Evolutionary conservation across 2,888 invertebrate species (phyloP).

Genomic region (Girardia tigrina): DNA sequence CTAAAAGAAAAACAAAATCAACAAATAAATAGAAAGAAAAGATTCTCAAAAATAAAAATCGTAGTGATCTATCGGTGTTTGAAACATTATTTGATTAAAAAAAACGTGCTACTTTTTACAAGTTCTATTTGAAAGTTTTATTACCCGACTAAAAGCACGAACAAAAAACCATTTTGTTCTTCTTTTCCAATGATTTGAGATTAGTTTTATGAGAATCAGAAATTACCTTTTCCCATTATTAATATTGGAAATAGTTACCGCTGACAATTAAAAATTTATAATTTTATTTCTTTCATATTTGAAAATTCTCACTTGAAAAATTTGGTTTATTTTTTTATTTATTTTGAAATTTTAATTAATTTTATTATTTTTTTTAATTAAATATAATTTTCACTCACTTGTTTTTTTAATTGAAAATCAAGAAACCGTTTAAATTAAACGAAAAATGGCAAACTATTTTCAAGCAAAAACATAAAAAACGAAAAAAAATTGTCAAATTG

Average conservation of each 20-base stretch:
- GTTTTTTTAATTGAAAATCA: not conserved
- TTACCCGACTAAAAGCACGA: not conserved
- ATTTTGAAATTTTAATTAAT: not conserved
- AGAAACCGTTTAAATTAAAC: not conserved
- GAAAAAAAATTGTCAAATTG: slow-evolving; percentile 5
- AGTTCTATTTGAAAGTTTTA: not conserved
- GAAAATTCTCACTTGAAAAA: no score
- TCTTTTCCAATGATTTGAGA: no score
- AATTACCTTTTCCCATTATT: no score
- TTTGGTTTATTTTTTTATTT: not conserved
- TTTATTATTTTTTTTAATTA: not conserved
- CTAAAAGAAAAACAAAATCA: not conserved
- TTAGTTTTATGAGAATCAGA: not conserved
- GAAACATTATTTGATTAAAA: not conserved
- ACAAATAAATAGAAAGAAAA: not conserved
- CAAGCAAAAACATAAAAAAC: not conserved
- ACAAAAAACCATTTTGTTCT: no score
- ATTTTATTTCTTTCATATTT: no score
- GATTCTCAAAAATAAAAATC: not conserved
- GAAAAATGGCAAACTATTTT: not conserved
- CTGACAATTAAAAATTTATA: no score
- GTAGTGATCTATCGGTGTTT: not conserved
- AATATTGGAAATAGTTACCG: no score
- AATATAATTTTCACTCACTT: not conserved
- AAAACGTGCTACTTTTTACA: not conserved